A percentile compares a stretch with the other conserved stretches of the same genome.
Conservation (phyloP, 2,113 vertebrate species). For the Trochalopteron elliotii region DNA sequence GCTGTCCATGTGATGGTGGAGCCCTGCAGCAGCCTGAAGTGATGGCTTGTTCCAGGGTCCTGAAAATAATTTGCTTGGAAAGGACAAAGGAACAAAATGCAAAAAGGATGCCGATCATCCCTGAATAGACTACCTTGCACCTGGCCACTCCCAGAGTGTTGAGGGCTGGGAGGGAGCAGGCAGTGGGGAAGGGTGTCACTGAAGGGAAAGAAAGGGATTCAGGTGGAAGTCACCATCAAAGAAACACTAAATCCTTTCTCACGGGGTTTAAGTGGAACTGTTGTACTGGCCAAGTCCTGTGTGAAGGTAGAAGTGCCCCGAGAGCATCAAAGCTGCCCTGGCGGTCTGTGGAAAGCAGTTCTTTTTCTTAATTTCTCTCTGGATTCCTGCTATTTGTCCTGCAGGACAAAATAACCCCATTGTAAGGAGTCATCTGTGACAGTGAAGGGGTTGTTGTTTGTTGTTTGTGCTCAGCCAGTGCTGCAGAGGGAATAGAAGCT, state of each 20-base stretch:
- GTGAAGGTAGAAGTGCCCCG: rapidly evolving
- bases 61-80: not conserved
- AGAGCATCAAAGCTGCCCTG: not conserved
- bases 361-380: not conserved
- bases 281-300: not conserved
- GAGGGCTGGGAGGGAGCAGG: slow-evolving; percentile 29
- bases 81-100: not conserved
- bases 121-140: not conserved
- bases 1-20: not conserved
- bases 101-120: rapidly evolving
- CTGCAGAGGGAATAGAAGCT: not conserved
- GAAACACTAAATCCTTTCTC: not conserved
- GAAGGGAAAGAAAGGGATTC: not conserved
- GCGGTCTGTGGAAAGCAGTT: not conserved
- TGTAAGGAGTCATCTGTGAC: not conserved
- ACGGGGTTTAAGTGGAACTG: not conserved
- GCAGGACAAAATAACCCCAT: not conserved
- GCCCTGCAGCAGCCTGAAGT: not conserved
- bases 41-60: not conserved
- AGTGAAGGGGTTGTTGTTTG: not conserved
- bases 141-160: not conserved
- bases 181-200: not conserved
- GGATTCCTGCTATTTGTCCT: not conserved
- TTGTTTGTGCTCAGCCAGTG: not conserved
- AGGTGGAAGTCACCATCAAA: not conserved